phyloP scores from a whole-genome alignment of 2,888 invertebrate species.

The Caenorhabditis plicata region DNA sequence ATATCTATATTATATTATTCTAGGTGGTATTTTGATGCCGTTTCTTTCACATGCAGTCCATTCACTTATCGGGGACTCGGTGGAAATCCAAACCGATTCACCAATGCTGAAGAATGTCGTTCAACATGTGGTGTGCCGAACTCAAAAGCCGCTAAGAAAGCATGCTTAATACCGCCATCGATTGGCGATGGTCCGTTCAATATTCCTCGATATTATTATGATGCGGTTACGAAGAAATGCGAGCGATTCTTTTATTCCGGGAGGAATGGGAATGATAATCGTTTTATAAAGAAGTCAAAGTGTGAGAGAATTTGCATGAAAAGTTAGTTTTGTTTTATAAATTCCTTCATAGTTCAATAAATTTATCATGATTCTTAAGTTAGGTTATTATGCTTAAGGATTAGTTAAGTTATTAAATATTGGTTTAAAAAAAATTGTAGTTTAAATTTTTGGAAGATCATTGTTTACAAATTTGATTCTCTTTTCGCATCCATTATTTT shows the following conservation, averaged over 20 bases:
- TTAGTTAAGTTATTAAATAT: too few species aligned
- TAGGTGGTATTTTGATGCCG: conserved; percentile 46
- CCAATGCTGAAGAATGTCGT: conserved; percentile 34
- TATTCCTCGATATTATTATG: conserved; percentile 51
- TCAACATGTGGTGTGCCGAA: conserved; percentile 46
- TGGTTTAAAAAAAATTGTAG: too few species aligned
- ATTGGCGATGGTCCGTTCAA: conserved; percentile 44
- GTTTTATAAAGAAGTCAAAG: conserved; percentile 47
- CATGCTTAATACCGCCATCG: conserved; percentile 35
- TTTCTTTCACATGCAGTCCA: conserved; percentile 39
- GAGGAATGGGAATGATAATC: conserved; percentile 53
- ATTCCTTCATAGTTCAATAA: too few species aligned
- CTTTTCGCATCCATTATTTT: too few species aligned
- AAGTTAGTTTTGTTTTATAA: conserved; percentile 34
- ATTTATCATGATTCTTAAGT: too few species aligned
- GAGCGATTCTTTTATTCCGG: conserved; percentile 53
- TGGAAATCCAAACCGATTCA: conserved; percentile 56
- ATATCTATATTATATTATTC: not conserved
- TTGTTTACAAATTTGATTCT: too few species aligned
- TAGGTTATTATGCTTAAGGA: too few species aligned
- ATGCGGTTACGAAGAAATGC: conserved; percentile 41
- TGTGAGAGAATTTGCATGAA: conserved; percentile 47
- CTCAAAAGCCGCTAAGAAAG: too few species aligned
- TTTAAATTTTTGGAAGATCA: too few species aligned
- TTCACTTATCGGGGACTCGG: conserved; percentile 51